phyloP scores from a whole-genome alignment of 2,888 invertebrate species.

The Agonopterix alstromeriana region DNA sequence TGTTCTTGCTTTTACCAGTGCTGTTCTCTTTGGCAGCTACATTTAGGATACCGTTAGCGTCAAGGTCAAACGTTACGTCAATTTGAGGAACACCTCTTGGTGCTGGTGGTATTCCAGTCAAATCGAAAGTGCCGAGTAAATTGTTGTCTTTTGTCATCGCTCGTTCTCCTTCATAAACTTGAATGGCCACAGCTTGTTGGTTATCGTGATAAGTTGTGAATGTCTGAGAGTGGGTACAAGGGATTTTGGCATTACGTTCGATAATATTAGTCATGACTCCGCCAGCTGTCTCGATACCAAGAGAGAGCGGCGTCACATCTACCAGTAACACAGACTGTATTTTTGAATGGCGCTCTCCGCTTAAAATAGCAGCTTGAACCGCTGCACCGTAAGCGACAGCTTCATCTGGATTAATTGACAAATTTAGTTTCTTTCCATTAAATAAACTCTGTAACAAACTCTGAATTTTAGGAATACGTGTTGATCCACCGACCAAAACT shows the following conservation, averaged over 20 bases:
- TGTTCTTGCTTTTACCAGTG: slow-evolving; percentile 82
- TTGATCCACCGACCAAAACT: slow-evolving; percentile 89
- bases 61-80: slow-evolving; percentile 83
- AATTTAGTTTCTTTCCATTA: slow-evolving; percentile 82
- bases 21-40: slow-evolving; percentile 85
- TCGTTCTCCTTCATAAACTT: slow-evolving; percentile 86
- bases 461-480: slow-evolving; percentile 88
- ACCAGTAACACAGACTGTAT: slow-evolving; percentile 81
- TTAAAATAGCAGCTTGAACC: slow-evolving; percentile 83
- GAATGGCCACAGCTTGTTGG: slow-evolving; percentile 83
- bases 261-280: slow-evolving; percentile 87
- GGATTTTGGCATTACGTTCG: slow-evolving; percentile 83
- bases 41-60: slow-evolving; percentile 88
- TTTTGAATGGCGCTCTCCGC: slow-evolving; percentile 82
- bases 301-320: slow-evolving; percentile 78
- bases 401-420: slow-evolving; percentile 88
- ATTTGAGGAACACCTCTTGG: slow-evolving; percentile 81
- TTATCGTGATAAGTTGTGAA: slow-evolving; percentile 90
- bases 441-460: slow-evolving; percentile 84
- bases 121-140: slow-evolving; percentile 78
- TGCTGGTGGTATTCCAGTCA: slow-evolving; percentile 81
- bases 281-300: slow-evolving; percentile 87
- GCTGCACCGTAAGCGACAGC: slow-evolving; percentile 88
- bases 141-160: slow-evolving; percentile 88
- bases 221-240: slow-evolving; percentile 81